phyloP scores from a whole-genome alignment of 1,140 invertebrate genomes.

The Dolichoris vasculosae region DNA sequence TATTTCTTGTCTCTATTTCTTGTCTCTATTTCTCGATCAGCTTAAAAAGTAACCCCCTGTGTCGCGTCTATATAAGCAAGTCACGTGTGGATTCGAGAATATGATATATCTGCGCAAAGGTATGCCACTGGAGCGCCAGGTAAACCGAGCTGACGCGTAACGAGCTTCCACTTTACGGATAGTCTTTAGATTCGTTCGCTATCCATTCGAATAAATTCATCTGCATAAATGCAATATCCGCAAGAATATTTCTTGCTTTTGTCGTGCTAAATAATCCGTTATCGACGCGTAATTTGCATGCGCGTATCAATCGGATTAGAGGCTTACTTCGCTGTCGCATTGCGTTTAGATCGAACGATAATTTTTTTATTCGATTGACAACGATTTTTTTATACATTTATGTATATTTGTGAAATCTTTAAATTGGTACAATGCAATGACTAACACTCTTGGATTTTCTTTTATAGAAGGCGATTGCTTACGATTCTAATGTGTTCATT shows the following conservation, averaged over 20 bases:
- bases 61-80: background rate
- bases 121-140: background rate
- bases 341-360: background rate
- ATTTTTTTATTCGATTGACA: background rate
- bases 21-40: background rate
- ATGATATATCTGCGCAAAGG: background rate
- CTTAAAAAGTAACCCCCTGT: background rate
- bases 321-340: background rate
- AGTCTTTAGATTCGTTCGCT: no score
- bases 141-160: background rate
- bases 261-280: background rate
- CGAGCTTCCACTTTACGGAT: conserved; percentile 1
- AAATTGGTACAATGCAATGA: background rate
- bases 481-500: no score
- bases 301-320: background rate
- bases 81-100: conserved; percentile 5
- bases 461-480: background rate
- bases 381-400: background rate
- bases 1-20: no score
- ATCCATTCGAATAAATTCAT: background rate
- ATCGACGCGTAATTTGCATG: background rate
- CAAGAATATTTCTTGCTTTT: background rate
- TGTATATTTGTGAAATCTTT: background rate
- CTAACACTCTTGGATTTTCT: background rate
- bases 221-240: background rate